Evolutionary conservation across 2,888 invertebrate species (phyloP), one percentile per base, ranked within the genome.

Genomic region (Caenorhabditis plicata): DNA sequence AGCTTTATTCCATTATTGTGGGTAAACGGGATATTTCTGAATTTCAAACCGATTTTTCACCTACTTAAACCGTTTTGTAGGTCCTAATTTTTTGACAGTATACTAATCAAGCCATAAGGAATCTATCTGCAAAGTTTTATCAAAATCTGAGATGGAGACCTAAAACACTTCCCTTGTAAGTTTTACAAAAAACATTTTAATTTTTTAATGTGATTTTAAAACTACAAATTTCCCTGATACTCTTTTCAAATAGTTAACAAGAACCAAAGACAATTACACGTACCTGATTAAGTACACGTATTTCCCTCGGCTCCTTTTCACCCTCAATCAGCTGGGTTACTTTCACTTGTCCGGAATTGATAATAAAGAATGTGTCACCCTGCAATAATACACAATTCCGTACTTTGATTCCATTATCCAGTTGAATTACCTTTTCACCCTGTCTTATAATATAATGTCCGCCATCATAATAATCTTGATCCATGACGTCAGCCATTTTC

Each of bases 311-410:
- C 50, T 85, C 84, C 0, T 79, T 74, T 52, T 81, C 78, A 13
- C 83, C 84, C 75, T 76, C 73, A 55, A 82, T 66, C 52, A 76
- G 73, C 49, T 82, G 82, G 0, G 82, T 83, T 15, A 83, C 81
- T 55, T 77, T 76, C n/a, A 83, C 82, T 72, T 82, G 74, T 7
- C 78, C 76, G 5, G 89, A 89, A 64, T 90, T 88, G 75, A 92
- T 90, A 54, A 92, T 91, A 80, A 89, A 92, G 83, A 92, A 92
- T 72, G 90, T 90, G 81, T 92, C 90, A 2, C 92, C 92, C 73
- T 72, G 48, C n/a, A 27, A 15, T n/a, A 20, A 35, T n/a, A 27
- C 7, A 9, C 11, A 27, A 27, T 27, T 13, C 7, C 29, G 29
- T 27, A 9, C 29, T 27, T 7, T 8, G 29, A 27, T 27, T 27